A percentile compares a stretch with the other conserved stretches of the same genome.
These are phyloP conservation scores for Crenichthys baileyi DNA, from an alignment of 2,797 vertebrate species.

Conservation along the genomic window DNA sequence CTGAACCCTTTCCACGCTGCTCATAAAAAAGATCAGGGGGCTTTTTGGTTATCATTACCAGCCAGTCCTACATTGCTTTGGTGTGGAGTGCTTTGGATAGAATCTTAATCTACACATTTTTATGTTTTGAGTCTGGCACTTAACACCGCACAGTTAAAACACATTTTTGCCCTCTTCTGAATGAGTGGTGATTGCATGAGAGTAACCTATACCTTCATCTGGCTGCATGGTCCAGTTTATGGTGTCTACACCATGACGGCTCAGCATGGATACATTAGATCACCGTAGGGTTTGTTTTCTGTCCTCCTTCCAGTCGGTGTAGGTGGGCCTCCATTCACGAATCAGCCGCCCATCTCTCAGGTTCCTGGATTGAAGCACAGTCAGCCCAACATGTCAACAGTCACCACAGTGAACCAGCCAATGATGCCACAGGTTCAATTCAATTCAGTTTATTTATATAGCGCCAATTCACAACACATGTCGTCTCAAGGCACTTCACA, in stretches of 20 bases:
- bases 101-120: not conserved
- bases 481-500: too few relatives aligned
- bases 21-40: not conserved
- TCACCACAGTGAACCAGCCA: slow-evolving; percentile 79
- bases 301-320: slow-evolving; percentile 51
- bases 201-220: not conserved
- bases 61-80: not conserved
- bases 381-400: slow-evolving; percentile 84
- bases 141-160: not conserved
- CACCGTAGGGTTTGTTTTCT: not conserved
- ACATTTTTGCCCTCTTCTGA: too few relatives aligned
- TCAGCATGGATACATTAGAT: too few relatives aligned
- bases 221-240: not conserved
- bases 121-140: not conserved
- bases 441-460: too few relatives aligned
- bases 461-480: too few relatives aligned
- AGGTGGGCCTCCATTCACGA: slow-evolving; percentile 77
- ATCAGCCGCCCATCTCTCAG: slow-evolving; percentile 75
- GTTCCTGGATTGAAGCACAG: slow-evolving; percentile 79
- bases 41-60: not conserved
- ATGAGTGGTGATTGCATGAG: too few relatives aligned
- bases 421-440: slow-evolving; percentile 74
- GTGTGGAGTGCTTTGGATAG: not conserved
- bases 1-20: not conserved
- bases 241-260: too few relatives aligned